Evolutionary conservation across 2,113 vertebrate species (phyloP), one percentile per base, ranked within the genome.

Genomic region (Podiceps cristatus): DNA sequence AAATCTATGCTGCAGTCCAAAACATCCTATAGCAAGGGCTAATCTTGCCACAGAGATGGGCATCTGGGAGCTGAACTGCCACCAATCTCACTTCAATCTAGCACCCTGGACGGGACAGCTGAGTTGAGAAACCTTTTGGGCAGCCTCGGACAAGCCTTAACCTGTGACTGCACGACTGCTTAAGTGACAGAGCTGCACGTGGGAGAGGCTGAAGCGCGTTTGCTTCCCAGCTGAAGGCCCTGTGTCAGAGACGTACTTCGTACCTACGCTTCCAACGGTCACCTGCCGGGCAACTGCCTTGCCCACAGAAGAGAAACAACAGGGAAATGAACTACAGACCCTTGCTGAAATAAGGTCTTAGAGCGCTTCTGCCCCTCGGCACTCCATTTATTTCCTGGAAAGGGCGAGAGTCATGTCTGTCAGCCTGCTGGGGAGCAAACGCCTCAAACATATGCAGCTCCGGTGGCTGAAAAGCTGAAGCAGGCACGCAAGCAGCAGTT

Each of bases 371-470:
- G 63, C 78, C 73, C 91, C 86, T 88, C 78, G 55, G 69, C 50
- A 75, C 76, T 96, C 82, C 73, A 62, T 94, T 97, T 94, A 82
- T 96, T 97, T 97, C 92, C 95, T 98, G 66, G 67, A 95, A 97
- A 96, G 92, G 87, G 62, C 85, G 88, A 96, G 86, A 93, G 40
- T 12, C 58, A 11, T 28, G 47, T 77, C 85, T 93, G 75, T 13
- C 31, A 93, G 31, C 73, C 92, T 97, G 95, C 72, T 96, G 95
- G 63, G 78, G 92, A 97, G 96, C 84, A 92, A 95, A 95, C 4
- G 25, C 83, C 77, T 72, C 20, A n/a, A 98, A 96, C 97, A 97
- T 92, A 96, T 82, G 97, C 86, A 92, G 86, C 45, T 47, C 81
- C 44, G 78, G 93, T 85, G 97, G 96, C 90, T 88, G 62, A 66